Evolutionary conservation across 2,113 vertebrate genomes (phyloP).

Genomic region (Pristiophorus japonicus): DNA sequence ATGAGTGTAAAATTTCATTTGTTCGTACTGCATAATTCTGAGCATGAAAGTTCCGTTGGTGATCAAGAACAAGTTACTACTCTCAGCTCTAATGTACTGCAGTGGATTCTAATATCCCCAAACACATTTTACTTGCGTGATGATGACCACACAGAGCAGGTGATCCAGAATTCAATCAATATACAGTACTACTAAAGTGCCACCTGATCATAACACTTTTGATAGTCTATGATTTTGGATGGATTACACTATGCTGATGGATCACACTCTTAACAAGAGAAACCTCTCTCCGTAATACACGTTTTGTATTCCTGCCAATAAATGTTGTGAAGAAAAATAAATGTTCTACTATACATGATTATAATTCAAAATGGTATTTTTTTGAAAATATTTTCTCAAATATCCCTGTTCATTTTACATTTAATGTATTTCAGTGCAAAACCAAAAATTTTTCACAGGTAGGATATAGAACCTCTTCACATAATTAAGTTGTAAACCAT

Average conservation of each 20-base stretch:
- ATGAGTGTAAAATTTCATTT: not conserved
- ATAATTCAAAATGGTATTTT: not conserved
- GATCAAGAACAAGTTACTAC: not conserved
- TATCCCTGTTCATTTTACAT: not conserved
- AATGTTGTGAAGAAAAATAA: not conserved
- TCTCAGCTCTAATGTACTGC: not conserved
- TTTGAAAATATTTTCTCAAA: not conserved
- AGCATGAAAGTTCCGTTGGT: not conserved
- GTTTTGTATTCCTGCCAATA: not conserved
- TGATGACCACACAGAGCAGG: not conserved
- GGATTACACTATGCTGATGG: not conserved
- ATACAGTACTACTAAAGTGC: not conserved
- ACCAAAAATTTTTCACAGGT: not conserved
- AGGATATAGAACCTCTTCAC: not conserved
- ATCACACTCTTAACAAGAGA: not conserved
- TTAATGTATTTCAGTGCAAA: not conserved
- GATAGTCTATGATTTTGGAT: not conserved
- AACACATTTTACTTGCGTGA: conserved; percentile 1
- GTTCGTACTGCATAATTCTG: not conserved
- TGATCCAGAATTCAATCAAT: not conserved
- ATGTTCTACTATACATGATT: not conserved
- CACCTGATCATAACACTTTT: not conserved
- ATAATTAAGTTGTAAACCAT: not conserved
- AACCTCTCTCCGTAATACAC: not conserved
- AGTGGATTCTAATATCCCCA: not conserved